Base-by-base conservation (phyloP, 2,797 vertebrate genomes). In the Chromobotia macracanthus region DNA sequence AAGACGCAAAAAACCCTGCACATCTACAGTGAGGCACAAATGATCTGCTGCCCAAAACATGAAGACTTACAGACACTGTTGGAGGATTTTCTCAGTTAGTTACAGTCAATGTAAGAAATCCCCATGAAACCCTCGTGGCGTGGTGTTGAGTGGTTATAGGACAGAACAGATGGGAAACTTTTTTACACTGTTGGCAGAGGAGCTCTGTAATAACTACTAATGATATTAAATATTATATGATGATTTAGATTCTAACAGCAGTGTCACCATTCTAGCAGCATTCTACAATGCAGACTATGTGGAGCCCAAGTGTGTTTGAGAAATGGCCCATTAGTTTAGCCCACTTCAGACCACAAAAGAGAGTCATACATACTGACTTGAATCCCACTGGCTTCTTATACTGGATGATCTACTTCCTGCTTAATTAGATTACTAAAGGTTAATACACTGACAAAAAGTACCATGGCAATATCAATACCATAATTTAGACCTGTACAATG, bases 1-100 rank as follows among this genome's bases (percentile, higher is more conserved):
- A 83, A 75, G 75, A 75, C 66, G 10, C 31, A 68, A 77, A 88
- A 88, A 89, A 89, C 67, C 82, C 71, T 78, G 79, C 77, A 38
- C 75, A n/a, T n/a, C n/a, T n/a, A n/a, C n/a, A 79, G n/a, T 19
- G 55, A 67, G 25, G 5, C 61, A 74, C 64, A 58, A 73, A 75
- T 69, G 18, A 44, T 16, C 58, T 23, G 55, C 38, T 66, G 56
- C 18, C 60, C 48, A 41, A 19, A 56, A 65, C 46, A n/a, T 11
- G 38, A 55, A 73, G 68, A 70, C 23, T 16, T 66, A 79, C 18
- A 48, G 16, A n/a, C 63, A 51, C 56, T 23, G 64, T 73, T 61
- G 23, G 67, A 51, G 19, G 16, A 4, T 65, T 55, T 74, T 70
- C 44, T 53, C 18, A 48, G 58, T 60, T 48, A n/a, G 28, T 35